Conservation (phyloP, 2,113 vertebrate species). For the Petromus typicus region DNA sequence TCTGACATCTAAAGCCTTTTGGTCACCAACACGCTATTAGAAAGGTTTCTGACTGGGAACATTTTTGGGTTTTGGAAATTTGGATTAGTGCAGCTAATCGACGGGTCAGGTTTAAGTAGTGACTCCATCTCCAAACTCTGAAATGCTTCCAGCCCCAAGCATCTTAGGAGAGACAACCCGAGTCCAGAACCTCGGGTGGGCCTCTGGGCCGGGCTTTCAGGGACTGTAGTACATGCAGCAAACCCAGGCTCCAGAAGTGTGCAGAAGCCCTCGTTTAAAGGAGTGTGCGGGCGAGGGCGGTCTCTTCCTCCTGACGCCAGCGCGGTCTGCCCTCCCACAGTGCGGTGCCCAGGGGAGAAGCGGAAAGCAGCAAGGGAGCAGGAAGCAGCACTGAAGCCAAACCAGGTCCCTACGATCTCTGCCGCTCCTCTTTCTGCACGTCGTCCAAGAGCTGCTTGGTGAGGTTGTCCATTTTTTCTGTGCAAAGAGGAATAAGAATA, state of each 20-base stretch:
- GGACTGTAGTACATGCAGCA: background rate
- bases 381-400: background rate
- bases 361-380: background rate
- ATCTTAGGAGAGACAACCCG: background rate
- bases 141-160: background rate
- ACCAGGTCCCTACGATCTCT: slow-evolving; percentile 90
- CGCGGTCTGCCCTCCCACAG: background rate
- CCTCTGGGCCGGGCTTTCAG: background rate
- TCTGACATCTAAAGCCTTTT: background rate
- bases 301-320: background rate
- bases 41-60: background rate
- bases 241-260: background rate
- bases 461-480: slow-evolving; percentile 93
- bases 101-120: background rate
- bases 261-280: background rate
- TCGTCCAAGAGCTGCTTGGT: slow-evolving; percentile 91
- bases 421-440: slow-evolving; percentile 91
- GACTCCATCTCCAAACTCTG: background rate
- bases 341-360: background rate
- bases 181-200: background rate
- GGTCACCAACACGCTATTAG: too few relatives aligned
- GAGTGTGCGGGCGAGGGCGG: accelerated
- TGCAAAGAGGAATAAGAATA: slow-evolving; percentile 69
- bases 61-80: background rate
- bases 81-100: background rate